Conservation (phyloP, 2,113 vertebrate species). For the Genyomyrus donnyi region DNA sequence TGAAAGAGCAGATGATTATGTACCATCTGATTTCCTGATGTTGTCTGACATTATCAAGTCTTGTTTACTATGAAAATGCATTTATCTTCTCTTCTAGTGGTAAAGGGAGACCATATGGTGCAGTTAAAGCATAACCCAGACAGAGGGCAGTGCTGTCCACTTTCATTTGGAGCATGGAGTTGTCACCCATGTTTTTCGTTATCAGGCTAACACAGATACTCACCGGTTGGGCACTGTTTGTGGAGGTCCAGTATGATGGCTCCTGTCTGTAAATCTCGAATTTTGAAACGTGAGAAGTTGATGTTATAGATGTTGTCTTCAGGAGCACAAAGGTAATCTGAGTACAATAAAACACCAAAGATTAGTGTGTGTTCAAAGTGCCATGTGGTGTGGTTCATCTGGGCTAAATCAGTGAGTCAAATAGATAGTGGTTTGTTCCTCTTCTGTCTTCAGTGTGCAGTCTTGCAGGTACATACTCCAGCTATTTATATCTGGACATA, state of each 20-base stretch:
- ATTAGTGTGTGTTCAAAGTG: background rate
- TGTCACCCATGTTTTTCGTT: background rate
- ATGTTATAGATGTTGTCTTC: conserved; percentile 50
- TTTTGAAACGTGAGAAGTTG: conserved; percentile 48
- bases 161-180: background rate
- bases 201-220: background rate
- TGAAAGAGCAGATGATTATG: background rate
- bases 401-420: background rate
- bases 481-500: background rate
- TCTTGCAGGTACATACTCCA: background rate
- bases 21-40: background rate
- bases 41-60: background rate
- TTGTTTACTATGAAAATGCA: background rate
- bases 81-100: background rate
- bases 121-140: background rate
- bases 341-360: background rate
- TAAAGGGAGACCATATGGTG: background rate
- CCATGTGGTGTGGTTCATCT: background rate
- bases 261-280: conserved; percentile 42
- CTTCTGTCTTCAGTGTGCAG: background rate
- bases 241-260: conserved; percentile 42
- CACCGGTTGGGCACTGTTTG: conserved; percentile 40
- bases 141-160: conserved; percentile 10
- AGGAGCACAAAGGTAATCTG: conserved; percentile 45
- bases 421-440: background rate